phyloP scores from a whole-genome alignment of 2,797 vertebrate genomes.

The Hoplostethus atlanticus region DNA sequence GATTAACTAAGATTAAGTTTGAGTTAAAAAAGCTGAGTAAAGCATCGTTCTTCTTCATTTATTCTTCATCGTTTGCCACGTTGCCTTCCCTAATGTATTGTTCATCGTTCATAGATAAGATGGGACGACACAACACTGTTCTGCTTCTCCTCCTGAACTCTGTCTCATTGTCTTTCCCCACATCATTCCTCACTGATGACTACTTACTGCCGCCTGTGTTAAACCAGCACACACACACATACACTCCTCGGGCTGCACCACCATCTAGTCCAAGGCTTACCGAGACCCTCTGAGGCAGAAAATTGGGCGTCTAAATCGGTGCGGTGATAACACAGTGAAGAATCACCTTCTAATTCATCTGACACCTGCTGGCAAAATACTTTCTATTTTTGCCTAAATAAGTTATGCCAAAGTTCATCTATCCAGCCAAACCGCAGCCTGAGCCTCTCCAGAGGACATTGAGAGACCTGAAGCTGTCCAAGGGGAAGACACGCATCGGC shows the following conservation, averaged over 20 bases:
- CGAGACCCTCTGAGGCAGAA: conserved; percentile 1
- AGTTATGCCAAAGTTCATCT: neutral
- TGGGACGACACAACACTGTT: too few relatives aligned
- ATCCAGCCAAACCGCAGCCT: neutral
- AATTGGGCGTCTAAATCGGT: neutral
- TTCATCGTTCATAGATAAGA: neutral
- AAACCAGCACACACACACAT: neutral
- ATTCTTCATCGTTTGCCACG: neutral
- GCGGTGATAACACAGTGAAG: neutral
- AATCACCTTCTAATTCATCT: conserved; percentile 10
- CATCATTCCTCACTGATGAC: conserved; percentile 33
- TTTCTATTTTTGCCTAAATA: conserved; percentile 2
- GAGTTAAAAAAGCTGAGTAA: neutral
- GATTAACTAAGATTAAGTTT: too few relatives aligned
- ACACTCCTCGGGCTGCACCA: conserved; percentile 8
- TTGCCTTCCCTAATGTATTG: neutral
- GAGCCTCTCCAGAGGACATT: neutral
- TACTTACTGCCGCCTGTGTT: conserved; percentile 30
- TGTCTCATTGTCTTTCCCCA: conserved; percentile 11
- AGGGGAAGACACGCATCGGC: neutral
- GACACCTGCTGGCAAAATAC: conserved; percentile 29
- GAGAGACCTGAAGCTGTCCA: neutral
- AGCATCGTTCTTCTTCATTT: conserved; percentile 5
- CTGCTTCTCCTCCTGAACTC: conserved; percentile 23
- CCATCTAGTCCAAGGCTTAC: conserved; percentile 35